These are phyloP conservation scores for Lophura nycthemera DNA, from an alignment of 2,113 vertebrate genomes.

Conservation along the genomic window DNA sequence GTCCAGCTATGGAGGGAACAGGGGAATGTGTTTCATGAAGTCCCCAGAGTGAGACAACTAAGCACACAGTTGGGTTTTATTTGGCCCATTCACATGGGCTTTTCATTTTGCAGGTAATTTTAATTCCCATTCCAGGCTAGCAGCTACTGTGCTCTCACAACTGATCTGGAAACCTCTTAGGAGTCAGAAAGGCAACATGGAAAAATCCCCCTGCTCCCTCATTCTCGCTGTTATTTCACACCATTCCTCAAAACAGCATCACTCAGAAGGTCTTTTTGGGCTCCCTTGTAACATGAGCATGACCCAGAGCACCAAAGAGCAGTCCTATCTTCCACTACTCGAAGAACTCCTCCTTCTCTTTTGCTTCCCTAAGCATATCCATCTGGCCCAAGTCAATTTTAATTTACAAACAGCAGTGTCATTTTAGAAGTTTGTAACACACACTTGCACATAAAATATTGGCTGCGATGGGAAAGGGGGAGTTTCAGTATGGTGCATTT, in stretches of 20 bases:
- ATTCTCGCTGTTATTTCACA: neutral
- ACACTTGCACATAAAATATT: slow-evolving; percentile 15
- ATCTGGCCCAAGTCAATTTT: neutral
- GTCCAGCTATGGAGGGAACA: no score
- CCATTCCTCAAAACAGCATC: neutral
- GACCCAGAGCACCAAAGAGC: neutral
- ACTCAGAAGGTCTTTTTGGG: neutral
- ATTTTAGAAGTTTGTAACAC: slow-evolving; percentile 12
- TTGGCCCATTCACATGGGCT: neutral
- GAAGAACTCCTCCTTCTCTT: neutral
- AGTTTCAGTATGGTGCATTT: neutral
- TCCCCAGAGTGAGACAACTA: no score
- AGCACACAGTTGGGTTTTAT: neutral
- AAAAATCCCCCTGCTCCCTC: neutral
- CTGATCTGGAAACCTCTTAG: neutral
- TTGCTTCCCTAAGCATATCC: neutral
- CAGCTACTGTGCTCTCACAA: neutral
- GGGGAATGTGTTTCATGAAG: no score
- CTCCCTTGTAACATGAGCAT: neutral
- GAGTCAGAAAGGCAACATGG: neutral
- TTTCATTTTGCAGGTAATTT: neutral
- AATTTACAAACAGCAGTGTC: slow-evolving; percentile 45
- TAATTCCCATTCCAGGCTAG: neutral
- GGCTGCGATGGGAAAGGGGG: neutral
- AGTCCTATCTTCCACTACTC: neutral